Conservation (phyloP, 2,888 invertebrate genomes). For the Anticlea derivata region DNA sequence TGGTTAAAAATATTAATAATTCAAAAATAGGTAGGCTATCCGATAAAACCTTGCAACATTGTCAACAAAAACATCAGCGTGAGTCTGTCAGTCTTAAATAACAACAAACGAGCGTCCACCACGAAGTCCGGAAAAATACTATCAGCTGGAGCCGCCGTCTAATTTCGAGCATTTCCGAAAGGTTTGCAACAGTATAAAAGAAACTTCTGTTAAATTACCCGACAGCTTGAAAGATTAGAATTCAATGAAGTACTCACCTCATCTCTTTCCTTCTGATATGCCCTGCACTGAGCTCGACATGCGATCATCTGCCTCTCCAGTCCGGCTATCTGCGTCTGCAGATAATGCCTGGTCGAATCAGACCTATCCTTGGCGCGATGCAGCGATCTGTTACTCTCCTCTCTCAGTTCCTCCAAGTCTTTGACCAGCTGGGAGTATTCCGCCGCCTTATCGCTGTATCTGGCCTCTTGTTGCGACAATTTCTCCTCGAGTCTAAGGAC, state of each 20-base stretch:
- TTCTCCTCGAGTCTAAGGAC: slow-evolving; percentile 62
- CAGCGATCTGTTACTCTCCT: slow-evolving; percentile 54
- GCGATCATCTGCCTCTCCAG: slow-evolving; percentile 69
- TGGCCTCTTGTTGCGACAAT: slow-evolving; percentile 52
- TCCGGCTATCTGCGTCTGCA: slow-evolving; percentile 69
- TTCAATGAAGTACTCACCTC: slow-evolving; percentile 60
- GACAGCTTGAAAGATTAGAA: too few relatives aligned
- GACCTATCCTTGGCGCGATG: slow-evolving; percentile 60
- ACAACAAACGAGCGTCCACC: too few relatives aligned
- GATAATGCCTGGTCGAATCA: slow-evolving; percentile 61
- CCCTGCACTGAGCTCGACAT: slow-evolving; percentile 64
- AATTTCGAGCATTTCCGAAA: too few relatives aligned
- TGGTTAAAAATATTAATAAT: too few relatives aligned
- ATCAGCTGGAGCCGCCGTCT: too few relatives aligned
- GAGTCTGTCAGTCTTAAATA: too few relatives aligned
- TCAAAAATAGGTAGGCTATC: too few relatives aligned
- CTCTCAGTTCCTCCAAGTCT: slow-evolving; percentile 60
- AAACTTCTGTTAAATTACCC: too few relatives aligned
- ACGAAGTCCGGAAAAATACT: too few relatives aligned
- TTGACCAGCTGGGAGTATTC: slow-evolving; percentile 55
- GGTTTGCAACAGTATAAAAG: too few relatives aligned
- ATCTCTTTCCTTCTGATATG: slow-evolving; percentile 71
- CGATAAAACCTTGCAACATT: too few relatives aligned
- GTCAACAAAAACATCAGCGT: too few relatives aligned
- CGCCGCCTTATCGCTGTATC: slow-evolving; percentile 56